A percentile compares a stretch with the other conserved stretches of the same genome.
Evolutionary conservation across 2,888 invertebrate species (phyloP).

Genomic region (Peribatodes rhomboidaria): DNA sequence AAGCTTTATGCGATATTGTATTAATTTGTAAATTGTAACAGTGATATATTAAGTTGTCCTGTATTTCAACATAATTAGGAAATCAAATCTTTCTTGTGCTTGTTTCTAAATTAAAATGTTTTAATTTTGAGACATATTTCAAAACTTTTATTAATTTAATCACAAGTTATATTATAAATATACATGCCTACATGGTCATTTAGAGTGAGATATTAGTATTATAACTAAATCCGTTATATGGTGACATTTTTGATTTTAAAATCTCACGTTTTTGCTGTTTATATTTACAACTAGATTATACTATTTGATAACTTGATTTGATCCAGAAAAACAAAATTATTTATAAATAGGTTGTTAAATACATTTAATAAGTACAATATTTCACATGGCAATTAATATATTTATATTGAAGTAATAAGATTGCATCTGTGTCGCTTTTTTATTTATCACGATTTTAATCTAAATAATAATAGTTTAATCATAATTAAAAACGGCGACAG

Average conservation of each 20-base stretch:
- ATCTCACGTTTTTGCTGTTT: slow-evolving; percentile 17
- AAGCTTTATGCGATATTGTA: not conserved
- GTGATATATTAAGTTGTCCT: not conserved
- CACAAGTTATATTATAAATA: slow-evolving; percentile 28
- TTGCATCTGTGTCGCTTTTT: not conserved
- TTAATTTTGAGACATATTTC: slow-evolving; percentile 13
- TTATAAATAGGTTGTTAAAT: no score
- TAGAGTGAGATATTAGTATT: slow-evolving; percentile 16
- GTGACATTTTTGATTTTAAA: slow-evolving; percentile 16
- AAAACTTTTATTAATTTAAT: slow-evolving; percentile 26
- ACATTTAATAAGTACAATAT: no score
- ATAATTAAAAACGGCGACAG: not conserved
- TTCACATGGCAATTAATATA: no score
- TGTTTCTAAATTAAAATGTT: slow-evolving; percentile 25
- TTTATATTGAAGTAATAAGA: no score
- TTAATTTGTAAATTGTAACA: slow-evolving; percentile 14
- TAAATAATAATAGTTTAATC: not conserved
- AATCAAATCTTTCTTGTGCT: slow-evolving; percentile 15
- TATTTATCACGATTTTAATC: not conserved
- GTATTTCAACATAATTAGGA: slow-evolving; percentile 9
- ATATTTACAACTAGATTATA: slow-evolving; percentile 18
- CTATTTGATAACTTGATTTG: not conserved
- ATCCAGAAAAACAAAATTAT: no score
- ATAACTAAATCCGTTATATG: slow-evolving; percentile 17
- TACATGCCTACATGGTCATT: slow-evolving; percentile 15